Evolutionary conservation across 2,113 vertebrate species (phyloP).

Genomic region (Geococcyx californianus): DNA sequence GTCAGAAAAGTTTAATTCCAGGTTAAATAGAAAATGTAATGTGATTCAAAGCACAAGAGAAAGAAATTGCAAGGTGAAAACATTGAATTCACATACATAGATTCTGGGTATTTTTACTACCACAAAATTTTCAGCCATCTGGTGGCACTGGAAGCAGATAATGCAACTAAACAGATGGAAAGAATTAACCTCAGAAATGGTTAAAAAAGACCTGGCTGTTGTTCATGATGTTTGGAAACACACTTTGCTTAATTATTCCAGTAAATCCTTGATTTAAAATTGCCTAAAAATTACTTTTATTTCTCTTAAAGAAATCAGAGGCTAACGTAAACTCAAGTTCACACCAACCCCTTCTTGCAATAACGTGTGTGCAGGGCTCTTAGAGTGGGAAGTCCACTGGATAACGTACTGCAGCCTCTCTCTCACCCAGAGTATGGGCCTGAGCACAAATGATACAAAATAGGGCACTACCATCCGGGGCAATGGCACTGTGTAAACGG

Average conservation of each 20-base stretch:
- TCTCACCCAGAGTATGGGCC: neutral
- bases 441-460: neutral
- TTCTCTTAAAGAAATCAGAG: neutral
- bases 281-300: neutral
- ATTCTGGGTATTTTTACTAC: neutral
- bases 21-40: conserved; percentile 2
- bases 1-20: neutral
- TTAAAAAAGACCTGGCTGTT: neutral
- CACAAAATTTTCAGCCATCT: neutral
- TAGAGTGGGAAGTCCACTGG: neutral
- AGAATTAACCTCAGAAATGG: neutral
- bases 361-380: neutral
- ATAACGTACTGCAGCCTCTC: neutral
- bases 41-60: conserved; percentile 26
- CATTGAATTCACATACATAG: neutral
- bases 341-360: neutral
- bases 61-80: conserved; percentile 2
- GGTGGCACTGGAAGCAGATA: neutral
- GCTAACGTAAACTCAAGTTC: neutral
- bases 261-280: neutral
- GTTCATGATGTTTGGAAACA: neutral
- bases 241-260: neutral
- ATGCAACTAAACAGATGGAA: neutral
- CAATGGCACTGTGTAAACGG: neutral
- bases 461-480: neutral